phyloP scores from a whole-genome alignment of 53 echinoderm and acorn worm genomes.

The Temnopleurus reevesii region DNA sequence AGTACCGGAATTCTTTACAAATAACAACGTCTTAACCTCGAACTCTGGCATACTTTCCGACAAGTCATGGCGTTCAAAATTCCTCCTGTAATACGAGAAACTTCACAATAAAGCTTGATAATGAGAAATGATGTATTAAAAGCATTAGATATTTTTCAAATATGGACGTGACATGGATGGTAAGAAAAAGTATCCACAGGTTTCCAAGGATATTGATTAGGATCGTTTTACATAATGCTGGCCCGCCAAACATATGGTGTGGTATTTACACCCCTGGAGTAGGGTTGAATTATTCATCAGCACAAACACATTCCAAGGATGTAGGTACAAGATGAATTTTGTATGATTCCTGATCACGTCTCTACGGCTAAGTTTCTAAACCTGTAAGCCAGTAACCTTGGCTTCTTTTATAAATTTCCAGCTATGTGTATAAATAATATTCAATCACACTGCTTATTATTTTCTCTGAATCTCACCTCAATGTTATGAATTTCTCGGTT shows the following conservation, averaged over 20 bases:
- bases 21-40: too few species aligned
- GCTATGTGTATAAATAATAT: too few species aligned
- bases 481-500: too few species aligned
- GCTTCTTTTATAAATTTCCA: not conserved
- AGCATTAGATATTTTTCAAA: not conserved
- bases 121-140: too few species aligned
- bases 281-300: slow-evolving; percentile 5
- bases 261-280: not conserved
- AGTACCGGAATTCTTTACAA: too few species aligned
- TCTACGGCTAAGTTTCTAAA: not conserved
- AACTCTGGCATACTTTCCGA: too few species aligned
- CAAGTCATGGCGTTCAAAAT: too few species aligned
- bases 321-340: not conserved
- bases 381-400: not conserved
- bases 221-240: slow-evolving; percentile 6
- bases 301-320: slow-evolving; percentile 20
- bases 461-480: too few species aligned
- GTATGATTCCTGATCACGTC: slow-evolving; percentile 1
- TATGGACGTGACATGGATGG: not conserved
- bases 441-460: too few species aligned
- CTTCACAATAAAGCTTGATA: too few species aligned
- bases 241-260: not conserved
- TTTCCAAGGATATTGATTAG: not conserved
- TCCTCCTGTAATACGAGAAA: too few species aligned
- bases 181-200: not conserved